Percentiles rank a stretch among this genome's conserved stretches.
Evolutionary conservation across 1,140 invertebrate species (phyloP).

Genomic region (Drosophila chauvacae): DNA sequence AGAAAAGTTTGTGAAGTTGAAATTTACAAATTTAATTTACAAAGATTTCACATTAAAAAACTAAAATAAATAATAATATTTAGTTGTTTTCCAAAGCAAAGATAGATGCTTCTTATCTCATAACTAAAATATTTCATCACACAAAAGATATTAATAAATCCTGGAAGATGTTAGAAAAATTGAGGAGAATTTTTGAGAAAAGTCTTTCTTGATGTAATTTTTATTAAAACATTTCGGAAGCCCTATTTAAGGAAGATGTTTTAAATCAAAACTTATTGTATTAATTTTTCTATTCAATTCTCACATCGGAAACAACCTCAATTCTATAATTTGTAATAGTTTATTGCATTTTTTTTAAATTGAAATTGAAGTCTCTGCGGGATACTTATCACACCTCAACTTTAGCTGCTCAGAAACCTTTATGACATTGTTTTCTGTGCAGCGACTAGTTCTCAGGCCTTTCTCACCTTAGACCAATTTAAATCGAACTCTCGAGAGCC

Average conservation of each 20-base stretch:
- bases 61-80: not conserved
- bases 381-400: not conserved
- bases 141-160: not conserved
- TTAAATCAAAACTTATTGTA: not conserved
- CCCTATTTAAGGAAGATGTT: not conserved
- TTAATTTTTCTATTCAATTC: not conserved
- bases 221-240: not conserved
- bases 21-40: not conserved
- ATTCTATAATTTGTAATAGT: not conserved
- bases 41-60: too few species aligned
- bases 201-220: not conserved
- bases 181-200: not conserved
- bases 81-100: too few species aligned
- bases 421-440: slow-evolving; percentile 52
- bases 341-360: not conserved
- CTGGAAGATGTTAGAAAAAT: not conserved
- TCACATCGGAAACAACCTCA: not conserved
- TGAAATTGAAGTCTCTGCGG: not conserved
- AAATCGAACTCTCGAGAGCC: slow-evolving; percentile 60
- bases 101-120: not conserved
- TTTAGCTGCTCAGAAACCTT: not conserved
- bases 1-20: too few species aligned
- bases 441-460: slow-evolving; percentile 43
- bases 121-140: not conserved
- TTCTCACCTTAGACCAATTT: slow-evolving; percentile 66